Base-by-base conservation (phyloP, 1,140 invertebrate genomes). In the Drepana arcuata region DNA sequence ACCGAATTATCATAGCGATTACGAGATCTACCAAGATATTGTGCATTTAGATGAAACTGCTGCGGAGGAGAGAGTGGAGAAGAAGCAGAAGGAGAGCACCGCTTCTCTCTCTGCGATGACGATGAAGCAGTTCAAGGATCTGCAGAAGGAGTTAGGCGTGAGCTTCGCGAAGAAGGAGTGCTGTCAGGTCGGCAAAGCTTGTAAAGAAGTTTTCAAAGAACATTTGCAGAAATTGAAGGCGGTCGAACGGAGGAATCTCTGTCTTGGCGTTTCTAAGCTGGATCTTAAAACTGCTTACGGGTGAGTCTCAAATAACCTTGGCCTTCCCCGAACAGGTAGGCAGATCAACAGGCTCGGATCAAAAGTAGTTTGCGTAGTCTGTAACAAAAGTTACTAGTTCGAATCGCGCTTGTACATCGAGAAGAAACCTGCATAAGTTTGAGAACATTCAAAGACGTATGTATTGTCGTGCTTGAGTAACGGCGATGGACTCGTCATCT, bases 81-180 rank as follows among this genome's bases (percentile, higher is more conserved):
- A 23, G 32, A 56, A 16, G 41, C 24, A 14, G 37, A 42, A 21
- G 30, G 53, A 12, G 33, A 25, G 29, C 1, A 47, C 48, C 1
- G 9, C 38, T 0, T 56, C 49, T 1, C 24, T 7, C 6, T 6
- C 4, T 10, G 4, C 24, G 0, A 65, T 72, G 56, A 71, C 56
- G 0, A 48, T 78, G 53, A 73, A 71, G 16, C 52, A 70, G 5
- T 77, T 63, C 21, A 80, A 74, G n/a, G 70, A 77, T 27, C 15
- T 69, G 14, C 72, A 77, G 32, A 80, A 69, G 21, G 61, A 71
- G 15, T 48, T 80, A 2, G 46, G 45, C 0, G 34, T 34, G 2
- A 44, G 43, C 1, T 77, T 69, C 34, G 53, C 62, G 0, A 73
- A 73, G 46, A 62, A 45, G 38, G 49, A 71, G 2, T 80, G 75